Conservation (phyloP, 2,113 vertebrate species). For the Poeciliopsis occidentalis region DNA sequence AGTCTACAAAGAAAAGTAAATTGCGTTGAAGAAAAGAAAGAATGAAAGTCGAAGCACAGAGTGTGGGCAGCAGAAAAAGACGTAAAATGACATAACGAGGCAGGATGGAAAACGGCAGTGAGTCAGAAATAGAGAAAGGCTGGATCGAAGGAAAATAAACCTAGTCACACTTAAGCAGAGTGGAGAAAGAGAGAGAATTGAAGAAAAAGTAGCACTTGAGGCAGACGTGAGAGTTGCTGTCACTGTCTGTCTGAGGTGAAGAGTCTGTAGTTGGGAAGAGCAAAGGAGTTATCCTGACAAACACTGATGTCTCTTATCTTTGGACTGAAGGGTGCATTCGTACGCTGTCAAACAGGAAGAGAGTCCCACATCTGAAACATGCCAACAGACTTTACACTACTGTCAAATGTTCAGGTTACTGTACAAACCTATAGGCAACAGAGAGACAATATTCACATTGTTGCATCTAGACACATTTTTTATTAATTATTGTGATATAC, state of each 20-base stretch:
- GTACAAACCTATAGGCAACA: not conserved
- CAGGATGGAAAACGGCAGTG: constrained; percentile 1
- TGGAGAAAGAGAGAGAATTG: constrained; percentile 15
- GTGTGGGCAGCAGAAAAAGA: constrained; percentile 21
- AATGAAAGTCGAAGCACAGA: not conserved
- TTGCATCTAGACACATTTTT: no score
- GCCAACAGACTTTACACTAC: not conserved
- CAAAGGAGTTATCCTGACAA: constrained; percentile 23
- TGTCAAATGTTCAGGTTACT: not conserved
- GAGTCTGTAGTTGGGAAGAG: constrained; percentile 15
- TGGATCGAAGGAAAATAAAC: constrained; percentile 7
- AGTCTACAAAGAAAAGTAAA: not conserved
- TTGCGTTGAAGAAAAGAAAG: not conserved
- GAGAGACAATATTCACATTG: not conserved
- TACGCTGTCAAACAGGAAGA: constrained; percentile 4
- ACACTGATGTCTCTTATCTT: constrained; percentile 17
- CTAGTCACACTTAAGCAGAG: constrained; percentile 1
- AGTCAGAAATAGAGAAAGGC: constrained; percentile 3
- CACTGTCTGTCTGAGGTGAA: constrained; percentile 23
- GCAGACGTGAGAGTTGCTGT: constrained; percentile 16
- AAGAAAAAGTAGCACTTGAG: constrained; percentile 11
- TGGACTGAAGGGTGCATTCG: constrained; percentile 16
- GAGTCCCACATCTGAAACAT: constrained; percentile 12
- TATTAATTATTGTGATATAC: no score
- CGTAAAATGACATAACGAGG: constrained; percentile 10